Evolutionary conservation across 2,797 vertebrate species (phyloP).

Genomic region (Melanogrammus aeglefinus): DNA sequence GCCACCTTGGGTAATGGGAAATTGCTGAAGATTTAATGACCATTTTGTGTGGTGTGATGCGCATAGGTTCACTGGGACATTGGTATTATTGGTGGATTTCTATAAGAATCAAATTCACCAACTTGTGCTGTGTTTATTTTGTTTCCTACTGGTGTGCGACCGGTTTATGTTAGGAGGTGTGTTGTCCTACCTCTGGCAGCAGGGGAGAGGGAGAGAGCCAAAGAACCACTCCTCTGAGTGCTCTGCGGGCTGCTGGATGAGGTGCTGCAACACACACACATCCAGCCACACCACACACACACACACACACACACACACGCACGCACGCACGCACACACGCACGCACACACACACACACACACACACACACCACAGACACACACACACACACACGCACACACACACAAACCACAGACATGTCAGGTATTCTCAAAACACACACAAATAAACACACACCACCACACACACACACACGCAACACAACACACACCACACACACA

Average conservation of each 20-base stretch:
- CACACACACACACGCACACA: not conserved
- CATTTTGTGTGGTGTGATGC: too few species aligned
- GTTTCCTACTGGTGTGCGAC: not conserved
- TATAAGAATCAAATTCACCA: not conserved
- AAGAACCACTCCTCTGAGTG: constrained; percentile 63
- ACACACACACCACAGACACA: not conserved
- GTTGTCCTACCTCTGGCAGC: constrained; percentile 54
- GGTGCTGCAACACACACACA: constrained; percentile 43
- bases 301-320: too few species aligned
- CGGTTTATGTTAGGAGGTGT: not conserved
- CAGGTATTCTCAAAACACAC: too few species aligned
- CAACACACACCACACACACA: too few species aligned
- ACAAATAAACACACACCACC: too few species aligned
- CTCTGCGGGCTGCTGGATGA: constrained; percentile 61
- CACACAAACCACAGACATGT: too few species aligned
- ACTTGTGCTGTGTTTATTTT: not conserved
- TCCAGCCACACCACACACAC: not conserved
- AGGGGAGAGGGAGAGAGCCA: constrained; percentile 48
- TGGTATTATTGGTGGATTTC: not conserved
- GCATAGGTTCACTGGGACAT: too few species aligned
- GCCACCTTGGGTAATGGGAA: not conserved
- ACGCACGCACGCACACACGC: not conserved
- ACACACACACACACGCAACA: too few species aligned
- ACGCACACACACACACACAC: not conserved
- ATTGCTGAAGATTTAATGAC: not conserved